Evolutionary conservation across 2,797 vertebrate species (phyloP).

Genomic region (Karalla daura): DNA sequence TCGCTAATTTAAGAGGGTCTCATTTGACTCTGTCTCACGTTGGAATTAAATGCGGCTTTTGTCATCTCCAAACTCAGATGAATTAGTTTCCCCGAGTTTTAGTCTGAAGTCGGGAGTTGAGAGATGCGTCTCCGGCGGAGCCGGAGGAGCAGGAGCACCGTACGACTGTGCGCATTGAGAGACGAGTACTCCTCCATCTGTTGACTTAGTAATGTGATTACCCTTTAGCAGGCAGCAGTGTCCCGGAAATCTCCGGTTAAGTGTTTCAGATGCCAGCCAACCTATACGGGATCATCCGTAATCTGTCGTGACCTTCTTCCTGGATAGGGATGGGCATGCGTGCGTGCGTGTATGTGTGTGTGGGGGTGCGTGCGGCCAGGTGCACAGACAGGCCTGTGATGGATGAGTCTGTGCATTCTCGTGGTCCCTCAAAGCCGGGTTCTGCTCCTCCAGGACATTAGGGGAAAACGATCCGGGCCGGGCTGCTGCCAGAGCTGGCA

Average conservation of each 20-base stretch:
- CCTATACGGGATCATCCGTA: conserved; percentile 67
- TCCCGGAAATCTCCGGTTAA: conserved; percentile 67
- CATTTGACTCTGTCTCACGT: conserved; percentile 10
- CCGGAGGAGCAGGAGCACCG: conserved; percentile 42
- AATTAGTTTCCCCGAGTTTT: conserved; percentile 20
- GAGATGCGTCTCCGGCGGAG: conserved; percentile 40
- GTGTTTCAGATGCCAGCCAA: conserved; percentile 68
- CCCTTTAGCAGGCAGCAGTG: conserved; percentile 61
- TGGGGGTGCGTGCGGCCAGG: conserved; percentile 47
- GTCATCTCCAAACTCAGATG: conserved; percentile 23
- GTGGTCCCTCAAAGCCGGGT: conserved; percentile 53
- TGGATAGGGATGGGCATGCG: conserved; percentile 30
- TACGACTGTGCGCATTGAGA: conserved; percentile 45
- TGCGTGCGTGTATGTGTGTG: conserved; percentile 48
- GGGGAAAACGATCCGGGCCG: conserved; percentile 67
- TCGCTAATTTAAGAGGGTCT: conserved; percentile 33
- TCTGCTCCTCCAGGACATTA: conserved; percentile 69
- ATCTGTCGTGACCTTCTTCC: conserved; percentile 68
- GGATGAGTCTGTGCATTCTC: conserved; percentile 66
- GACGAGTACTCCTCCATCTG: conserved; percentile 72
- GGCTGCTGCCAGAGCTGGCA: conserved; percentile 60
- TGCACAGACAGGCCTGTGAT: conserved; percentile 67
- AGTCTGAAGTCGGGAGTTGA: conserved; percentile 30
- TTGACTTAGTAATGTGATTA: conserved; percentile 73
- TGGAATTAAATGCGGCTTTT: conserved; percentile 31